Conservation (phyloP, 2,113 vertebrate genomes). For the Malurus cyaneus region DNA sequence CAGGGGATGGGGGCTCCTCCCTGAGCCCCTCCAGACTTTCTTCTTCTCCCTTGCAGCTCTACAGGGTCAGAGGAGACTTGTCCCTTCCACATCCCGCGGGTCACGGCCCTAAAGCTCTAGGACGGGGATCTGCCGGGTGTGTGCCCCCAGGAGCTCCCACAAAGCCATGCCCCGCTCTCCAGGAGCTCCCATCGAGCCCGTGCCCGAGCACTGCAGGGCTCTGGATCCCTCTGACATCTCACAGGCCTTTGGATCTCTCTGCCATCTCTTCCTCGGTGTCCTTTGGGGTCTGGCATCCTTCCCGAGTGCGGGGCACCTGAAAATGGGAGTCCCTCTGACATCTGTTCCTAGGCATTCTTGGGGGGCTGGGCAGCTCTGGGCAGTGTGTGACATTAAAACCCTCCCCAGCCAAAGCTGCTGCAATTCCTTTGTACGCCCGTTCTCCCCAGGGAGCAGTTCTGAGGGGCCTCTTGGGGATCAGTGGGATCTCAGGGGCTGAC, state of each 20-base stretch:
- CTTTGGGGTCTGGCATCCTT: not conserved
- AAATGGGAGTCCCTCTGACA: not conserved
- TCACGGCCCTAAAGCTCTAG: slow-evolving; percentile 74
- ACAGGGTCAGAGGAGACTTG: slow-evolving; percentile 78
- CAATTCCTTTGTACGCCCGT: rapidly evolving
- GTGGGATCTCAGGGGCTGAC: not conserved
- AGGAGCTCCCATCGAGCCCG: not conserved
- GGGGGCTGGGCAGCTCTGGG: not conserved
- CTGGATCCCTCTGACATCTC: rapidly evolving
- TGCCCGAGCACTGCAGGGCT: not conserved
- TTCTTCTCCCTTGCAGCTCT: slow-evolving; percentile 39
- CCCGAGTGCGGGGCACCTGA: rapidly evolving
- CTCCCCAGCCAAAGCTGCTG: not conserved
- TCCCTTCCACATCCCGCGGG: slow-evolving; percentile 78
- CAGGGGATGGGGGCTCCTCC: not conserved
- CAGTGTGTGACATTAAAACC: not conserved
- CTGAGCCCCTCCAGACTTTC: not conserved
- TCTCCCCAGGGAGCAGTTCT: rapidly evolving
- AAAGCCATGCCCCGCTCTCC: rapidly evolving
- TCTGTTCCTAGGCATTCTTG: rapidly evolving
- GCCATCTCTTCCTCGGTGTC: rapidly evolving
- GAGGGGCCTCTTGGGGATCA: not conserved
- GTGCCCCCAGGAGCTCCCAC: not conserved
- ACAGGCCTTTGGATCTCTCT: not conserved
- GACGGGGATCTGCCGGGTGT: rapidly evolving